phyloP scores from a whole-genome alignment of 2,113 vertebrate species.

The Zosterops borbonicus region DNA sequence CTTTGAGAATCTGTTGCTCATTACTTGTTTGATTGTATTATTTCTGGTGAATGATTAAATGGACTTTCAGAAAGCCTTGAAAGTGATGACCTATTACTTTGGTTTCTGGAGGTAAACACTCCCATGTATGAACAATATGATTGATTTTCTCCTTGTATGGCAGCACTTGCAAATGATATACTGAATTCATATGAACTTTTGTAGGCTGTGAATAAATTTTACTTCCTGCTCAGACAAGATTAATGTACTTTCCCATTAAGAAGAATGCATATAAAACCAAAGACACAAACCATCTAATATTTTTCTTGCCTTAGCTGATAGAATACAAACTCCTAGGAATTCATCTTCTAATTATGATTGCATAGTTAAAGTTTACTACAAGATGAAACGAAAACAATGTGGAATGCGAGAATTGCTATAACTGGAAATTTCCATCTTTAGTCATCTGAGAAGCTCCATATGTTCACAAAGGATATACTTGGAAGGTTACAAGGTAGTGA shows the following conservation, averaged over 20 bases:
- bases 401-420: neutral
- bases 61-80: neutral
- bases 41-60: neutral
- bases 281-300: neutral
- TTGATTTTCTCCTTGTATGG: neutral
- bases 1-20: neutral
- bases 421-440: neutral
- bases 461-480: neutral
- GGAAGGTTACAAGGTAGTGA: neutral
- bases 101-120: neutral
- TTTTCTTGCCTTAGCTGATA: neutral
- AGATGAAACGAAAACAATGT: neutral
- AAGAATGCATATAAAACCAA: neutral
- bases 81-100: neutral
- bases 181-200: constrained; percentile 3
- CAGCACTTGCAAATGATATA: neutral
- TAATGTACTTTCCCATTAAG: neutral
- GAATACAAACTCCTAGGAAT: neutral
- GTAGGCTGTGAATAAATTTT: neutral
- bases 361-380: neutral
- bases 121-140: neutral
- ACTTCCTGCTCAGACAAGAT: neutral
- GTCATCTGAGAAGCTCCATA: neutral
- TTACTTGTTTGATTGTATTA: neutral
- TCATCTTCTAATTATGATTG: neutral